These are phyloP conservation scores for Spea multiplicata DNA, from an alignment of 2,113 vertebrate species.

Conservation along the genomic window DNA sequence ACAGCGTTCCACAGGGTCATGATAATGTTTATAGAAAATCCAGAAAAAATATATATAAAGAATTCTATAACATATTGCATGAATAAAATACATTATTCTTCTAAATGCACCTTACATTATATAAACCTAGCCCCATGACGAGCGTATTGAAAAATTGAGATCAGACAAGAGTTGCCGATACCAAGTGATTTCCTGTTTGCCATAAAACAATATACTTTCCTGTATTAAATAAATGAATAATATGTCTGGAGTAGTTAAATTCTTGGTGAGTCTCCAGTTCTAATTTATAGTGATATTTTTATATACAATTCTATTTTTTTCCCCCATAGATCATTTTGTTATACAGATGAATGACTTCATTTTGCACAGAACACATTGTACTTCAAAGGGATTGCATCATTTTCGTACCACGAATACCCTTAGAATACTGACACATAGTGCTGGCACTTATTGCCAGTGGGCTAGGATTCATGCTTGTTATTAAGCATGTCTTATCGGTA, in stretches of 20 bases:
- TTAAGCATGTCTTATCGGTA: slow-evolving; percentile 14
- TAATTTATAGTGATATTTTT: background rate
- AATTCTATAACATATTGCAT: no score
- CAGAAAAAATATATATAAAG: no score
- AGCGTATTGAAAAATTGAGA: no score
- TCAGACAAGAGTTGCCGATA: no score
- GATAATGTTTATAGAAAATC: no score
- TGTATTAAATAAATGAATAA: background rate
- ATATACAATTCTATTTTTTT: slow-evolving; percentile 1
- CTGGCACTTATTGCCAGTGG: slow-evolving; percentile 8
- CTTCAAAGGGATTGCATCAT: slow-evolving; percentile 32
- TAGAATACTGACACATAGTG: background rate
- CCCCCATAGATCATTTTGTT: background rate
- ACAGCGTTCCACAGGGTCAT: no score
- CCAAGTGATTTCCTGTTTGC: background rate
- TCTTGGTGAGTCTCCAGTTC: slow-evolving; percentile 16
- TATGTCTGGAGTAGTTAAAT: slow-evolving; percentile 5
- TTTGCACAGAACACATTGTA: slow-evolving; percentile 24
- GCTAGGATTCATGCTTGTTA: slow-evolving; percentile 15
- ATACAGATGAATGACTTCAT: slow-evolving; percentile 14
- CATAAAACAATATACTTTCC: background rate
- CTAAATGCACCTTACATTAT: no score
- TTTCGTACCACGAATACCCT: slow-evolving; percentile 18
- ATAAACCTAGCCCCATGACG: no score
- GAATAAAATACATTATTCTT: no score